Evolutionary conservation across 2,797 vertebrate genomes (phyloP).

Genomic region (Dermochelys coriacea): DNA sequence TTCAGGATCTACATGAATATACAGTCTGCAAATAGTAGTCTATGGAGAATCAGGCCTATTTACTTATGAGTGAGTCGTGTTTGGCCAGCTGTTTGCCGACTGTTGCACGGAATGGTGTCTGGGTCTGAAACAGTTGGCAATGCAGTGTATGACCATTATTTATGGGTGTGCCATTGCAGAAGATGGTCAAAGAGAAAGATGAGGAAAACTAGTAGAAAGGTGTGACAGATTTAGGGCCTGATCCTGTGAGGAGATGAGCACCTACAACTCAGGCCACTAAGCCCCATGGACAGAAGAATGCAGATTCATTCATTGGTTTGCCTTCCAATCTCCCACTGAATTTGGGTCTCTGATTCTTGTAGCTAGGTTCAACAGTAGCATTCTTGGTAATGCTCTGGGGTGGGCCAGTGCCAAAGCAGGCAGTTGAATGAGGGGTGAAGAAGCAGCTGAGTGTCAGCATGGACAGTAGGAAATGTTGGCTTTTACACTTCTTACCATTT

Average conservation of each 20-base stretch:
- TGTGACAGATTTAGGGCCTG: not conserved
- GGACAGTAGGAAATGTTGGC: too few relatives aligned
- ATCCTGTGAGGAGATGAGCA: slow-evolving; percentile 47
- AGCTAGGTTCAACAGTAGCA: not conserved
- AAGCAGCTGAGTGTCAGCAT: too few relatives aligned
- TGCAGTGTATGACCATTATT: not conserved
- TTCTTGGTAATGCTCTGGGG: too few relatives aligned
- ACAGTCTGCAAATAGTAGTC: not conserved
- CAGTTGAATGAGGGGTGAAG: not conserved
- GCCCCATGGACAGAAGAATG: not conserved
- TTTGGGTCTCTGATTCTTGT: not conserved
- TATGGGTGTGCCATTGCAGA: not conserved
- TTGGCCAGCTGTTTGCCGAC: not conserved
- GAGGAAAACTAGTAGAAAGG: not conserved
- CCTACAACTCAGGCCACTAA: not conserved
- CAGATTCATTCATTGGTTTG: not conserved
- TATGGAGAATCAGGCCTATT: not conserved
- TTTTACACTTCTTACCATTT: too few relatives aligned
- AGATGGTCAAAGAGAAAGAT: not conserved
- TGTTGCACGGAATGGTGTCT: not conserved
- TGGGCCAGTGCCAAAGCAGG: not conserved
- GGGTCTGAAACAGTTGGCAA: not conserved
- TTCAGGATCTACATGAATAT: not conserved
- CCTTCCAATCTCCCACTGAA: not conserved
- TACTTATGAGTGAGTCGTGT: not conserved